Evolutionary conservation across 1,140 invertebrate genomes (phyloP).

Genomic region (Musca vetustissima): DNA sequence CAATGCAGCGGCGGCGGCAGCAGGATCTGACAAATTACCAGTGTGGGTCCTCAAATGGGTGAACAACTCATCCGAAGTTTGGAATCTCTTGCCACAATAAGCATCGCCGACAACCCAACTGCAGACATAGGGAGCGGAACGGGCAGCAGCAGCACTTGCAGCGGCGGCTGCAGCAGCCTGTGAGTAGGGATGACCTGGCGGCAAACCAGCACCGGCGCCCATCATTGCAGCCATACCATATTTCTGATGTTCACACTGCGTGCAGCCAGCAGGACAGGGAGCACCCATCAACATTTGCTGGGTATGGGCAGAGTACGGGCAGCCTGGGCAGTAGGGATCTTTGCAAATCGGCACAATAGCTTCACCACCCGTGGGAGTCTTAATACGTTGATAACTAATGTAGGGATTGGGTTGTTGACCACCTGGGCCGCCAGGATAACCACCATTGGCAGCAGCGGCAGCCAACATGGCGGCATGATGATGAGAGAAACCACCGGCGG

Average conservation of each 20-base stretch:
- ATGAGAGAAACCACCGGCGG: conserved; percentile 72
- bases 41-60: conserved; percentile 94
- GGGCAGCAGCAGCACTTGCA: conserved; percentile 62
- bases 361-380: conserved; percentile 86
- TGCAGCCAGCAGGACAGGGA: conserved; percentile 87
- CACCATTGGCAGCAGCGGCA: conserved; percentile 63
- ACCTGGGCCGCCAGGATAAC: conserved; percentile 63
- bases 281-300: conserved; percentile 75
- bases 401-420: conserved; percentile 66
- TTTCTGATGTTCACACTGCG: conserved; percentile 94
- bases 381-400: conserved; percentile 85
- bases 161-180: conserved; percentile 64
- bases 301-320: conserved; percentile 87
- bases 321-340: conserved; percentile 93
- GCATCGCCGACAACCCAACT: conserved; percentile 91
- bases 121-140: conserved; percentile 82
- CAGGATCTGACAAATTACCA: conserved; percentile 63
- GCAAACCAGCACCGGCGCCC: conserved; percentile 60
- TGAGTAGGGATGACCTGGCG: conserved; percentile 59
- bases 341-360: conserved; percentile 91
- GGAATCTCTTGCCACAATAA: conserved; percentile 94
- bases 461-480: conserved; percentile 67
- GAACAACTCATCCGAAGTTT: conserved; percentile 89
- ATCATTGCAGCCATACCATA: conserved; percentile 76
- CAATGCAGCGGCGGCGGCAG: conserved; percentile 62